phyloP scores from a whole-genome alignment of 2,113 vertebrate genomes.

The Melanotaenia duboulayi region DNA sequence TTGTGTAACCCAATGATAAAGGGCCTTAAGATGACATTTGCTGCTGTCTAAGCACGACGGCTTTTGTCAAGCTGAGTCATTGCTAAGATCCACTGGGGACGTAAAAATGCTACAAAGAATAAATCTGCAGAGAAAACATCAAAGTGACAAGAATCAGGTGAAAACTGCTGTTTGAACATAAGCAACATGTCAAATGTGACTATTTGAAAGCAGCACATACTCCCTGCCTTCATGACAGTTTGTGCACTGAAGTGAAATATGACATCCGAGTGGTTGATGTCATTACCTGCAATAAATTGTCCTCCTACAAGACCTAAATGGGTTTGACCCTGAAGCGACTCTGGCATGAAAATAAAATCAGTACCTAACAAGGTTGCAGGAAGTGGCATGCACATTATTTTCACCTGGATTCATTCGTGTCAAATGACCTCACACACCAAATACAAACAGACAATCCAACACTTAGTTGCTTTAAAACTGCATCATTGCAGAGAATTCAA shows the following conservation, averaged over 20 bases:
- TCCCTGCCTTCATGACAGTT: not conserved
- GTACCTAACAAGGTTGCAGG: not conserved
- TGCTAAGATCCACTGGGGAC: not conserved
- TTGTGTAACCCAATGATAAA: not conserved
- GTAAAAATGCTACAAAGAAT: slow-evolving; percentile 39
- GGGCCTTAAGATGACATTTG: slow-evolving; percentile 3
- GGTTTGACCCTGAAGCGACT: slow-evolving; percentile 26
- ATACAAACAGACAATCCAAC: not conserved
- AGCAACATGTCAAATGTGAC: slow-evolving; percentile 31
- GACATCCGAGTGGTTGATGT: not conserved
- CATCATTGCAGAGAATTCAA: slow-evolving; percentile 16
- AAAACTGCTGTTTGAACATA: slow-evolving; percentile 21
- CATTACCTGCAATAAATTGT: slow-evolving; percentile 8
- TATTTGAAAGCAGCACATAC: slow-evolving; percentile 20
- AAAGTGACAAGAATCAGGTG: slow-evolving; percentile 15
- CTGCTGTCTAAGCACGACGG: not conserved
- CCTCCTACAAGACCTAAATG: not conserved
- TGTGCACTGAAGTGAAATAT: slow-evolving; percentile 26
- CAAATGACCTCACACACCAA: not conserved
- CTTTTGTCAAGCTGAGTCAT: slow-evolving; percentile 15
- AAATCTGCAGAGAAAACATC: slow-evolving; percentile 23
- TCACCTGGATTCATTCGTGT: not conserved
- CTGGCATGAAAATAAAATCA: slow-evolving; percentile 8
- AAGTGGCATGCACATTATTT: accelerated
- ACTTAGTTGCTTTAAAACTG: slow-evolving; percentile 9